Conservation (phyloP, 2,888 invertebrate species). For the Incurvaria masculella region DNA sequence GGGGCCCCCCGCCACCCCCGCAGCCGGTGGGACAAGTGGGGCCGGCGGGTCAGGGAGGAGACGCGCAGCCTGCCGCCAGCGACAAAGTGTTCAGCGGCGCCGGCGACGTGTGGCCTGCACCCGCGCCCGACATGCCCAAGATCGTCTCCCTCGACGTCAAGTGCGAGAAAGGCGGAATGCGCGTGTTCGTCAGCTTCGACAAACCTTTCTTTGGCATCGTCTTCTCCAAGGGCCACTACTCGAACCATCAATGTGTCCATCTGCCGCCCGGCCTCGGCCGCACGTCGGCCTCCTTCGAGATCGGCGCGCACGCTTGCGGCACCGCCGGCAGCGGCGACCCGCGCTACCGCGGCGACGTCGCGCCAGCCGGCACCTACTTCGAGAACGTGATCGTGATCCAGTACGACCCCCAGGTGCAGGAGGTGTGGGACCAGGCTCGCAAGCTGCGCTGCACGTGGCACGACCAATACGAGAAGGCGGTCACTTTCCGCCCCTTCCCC, state of each 20-base stretch:
- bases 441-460: constrained; percentile 94
- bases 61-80: constrained; percentile 54
- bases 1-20: constrained; percentile 66
- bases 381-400: constrained; percentile 93
- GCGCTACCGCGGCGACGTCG: constrained; percentile 85
- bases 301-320: constrained; percentile 88
- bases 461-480: constrained; percentile 92
- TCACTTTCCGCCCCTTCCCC: constrained; percentile 91
- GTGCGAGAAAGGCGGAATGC: constrained; percentile 92
- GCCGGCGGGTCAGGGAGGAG: too few relatives aligned
- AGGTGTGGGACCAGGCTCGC: constrained; percentile 93
- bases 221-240: constrained; percentile 92
- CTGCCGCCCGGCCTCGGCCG: constrained; percentile 85
- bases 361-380: constrained; percentile 88
- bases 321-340: constrained; percentile 91
- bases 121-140: constrained; percentile 88
- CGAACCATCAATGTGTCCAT: constrained; percentile 89
- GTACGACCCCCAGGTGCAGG: constrained; percentile 91
- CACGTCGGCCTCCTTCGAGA: constrained; percentile 85
- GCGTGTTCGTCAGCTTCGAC: constrained; percentile 90
- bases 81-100: constrained; percentile 59
- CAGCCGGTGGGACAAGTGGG: too few relatives aligned
- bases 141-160: constrained; percentile 90
- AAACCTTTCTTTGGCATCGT: constrained; percentile 95
- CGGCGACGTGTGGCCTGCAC: constrained; percentile 83